Percentiles rank a stretch among this genome's conserved stretches.
Evolutionary conservation across 2,888 invertebrate species (phyloP).

Genomic region (Cosmia pyralina): DNA sequence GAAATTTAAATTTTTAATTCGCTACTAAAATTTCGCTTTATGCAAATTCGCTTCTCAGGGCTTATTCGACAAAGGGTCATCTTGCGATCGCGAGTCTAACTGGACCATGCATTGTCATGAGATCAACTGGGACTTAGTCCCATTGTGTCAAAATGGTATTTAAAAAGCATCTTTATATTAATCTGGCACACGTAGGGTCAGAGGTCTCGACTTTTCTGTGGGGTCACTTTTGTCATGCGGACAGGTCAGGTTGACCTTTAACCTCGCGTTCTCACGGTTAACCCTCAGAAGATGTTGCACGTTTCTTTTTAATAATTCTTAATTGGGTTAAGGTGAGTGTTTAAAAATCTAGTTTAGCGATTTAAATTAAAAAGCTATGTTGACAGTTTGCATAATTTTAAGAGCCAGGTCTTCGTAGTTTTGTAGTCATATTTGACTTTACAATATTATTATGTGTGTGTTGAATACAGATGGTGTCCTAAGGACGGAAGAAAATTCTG

Average conservation of each 20-base stretch:
- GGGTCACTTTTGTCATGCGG: constrained; percentile 71
- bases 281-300: constrained; percentile 63
- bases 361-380: constrained; percentile 37
- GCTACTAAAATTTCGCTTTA: constrained; percentile 77
- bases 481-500: neutral
- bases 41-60: constrained; percentile 77
- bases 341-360: constrained; percentile 60
- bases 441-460: neutral
- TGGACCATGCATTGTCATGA: constrained; percentile 59
- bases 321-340: constrained; percentile 65
- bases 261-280: constrained; percentile 84
- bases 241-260: constrained; percentile 82
- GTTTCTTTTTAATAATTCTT: constrained; percentile 44
- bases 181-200: constrained; percentile 84
- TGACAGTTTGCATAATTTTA: constrained; percentile 56
- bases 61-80: constrained; percentile 55
- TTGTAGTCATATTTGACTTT: neutral
- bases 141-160: constrained; percentile 58
- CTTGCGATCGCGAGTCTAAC: constrained; percentile 46
- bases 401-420: neutral
- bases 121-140: constrained; percentile 46
- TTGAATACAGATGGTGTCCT: neutral
- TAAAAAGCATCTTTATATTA: constrained; percentile 69
- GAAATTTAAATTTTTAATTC: constrained; percentile 68
- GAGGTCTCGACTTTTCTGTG: constrained; percentile 83